Evolutionary conservation across 1,140 invertebrate species (phyloP).

Genomic region (Pygmarrhopalites habei): DNA sequence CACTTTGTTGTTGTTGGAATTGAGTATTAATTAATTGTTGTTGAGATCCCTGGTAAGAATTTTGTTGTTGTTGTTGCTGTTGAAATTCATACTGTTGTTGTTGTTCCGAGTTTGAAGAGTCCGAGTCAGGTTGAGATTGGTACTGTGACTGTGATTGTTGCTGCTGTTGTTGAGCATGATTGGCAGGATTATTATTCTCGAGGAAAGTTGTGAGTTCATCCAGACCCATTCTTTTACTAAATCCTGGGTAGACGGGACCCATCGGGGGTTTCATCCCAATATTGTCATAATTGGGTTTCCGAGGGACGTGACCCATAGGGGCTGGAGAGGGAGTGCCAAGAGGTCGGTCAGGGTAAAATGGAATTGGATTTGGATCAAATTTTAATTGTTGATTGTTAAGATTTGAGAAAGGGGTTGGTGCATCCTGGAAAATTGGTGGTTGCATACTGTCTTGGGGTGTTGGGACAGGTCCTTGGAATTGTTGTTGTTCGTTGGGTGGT

Average conservation of each 20-base stretch:
- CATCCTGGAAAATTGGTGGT: background rate
- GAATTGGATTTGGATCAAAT: background rate
- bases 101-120: conserved; percentile 1
- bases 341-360: background rate
- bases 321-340: background rate
- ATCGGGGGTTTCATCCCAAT: conserved; percentile 7
- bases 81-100: conserved; percentile 7
- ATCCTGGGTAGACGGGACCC: conserved; percentile 18
- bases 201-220: conserved; percentile 10
- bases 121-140: conserved; percentile 41
- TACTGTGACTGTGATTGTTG: conserved; percentile 40
- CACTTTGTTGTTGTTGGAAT: conserved; percentile 34
- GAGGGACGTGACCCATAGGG: background rate
- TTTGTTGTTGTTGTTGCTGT: conserved; percentile 9
- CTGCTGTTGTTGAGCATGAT: no score
- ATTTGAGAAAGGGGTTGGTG: background rate
- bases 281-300: conserved; percentile 3
- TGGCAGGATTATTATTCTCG: background rate
- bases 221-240: conserved; percentile 16
- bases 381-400: background rate
- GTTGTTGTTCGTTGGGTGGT: background rate
- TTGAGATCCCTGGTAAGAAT: conserved; percentile 14
- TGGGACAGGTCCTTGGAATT: conserved; percentile 1
- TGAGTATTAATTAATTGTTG: conserved; percentile 12
- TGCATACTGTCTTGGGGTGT: background rate